phyloP scores from a whole-genome alignment of 2,113 vertebrate species.

The Kobus ellipsiprymnus region DNA sequence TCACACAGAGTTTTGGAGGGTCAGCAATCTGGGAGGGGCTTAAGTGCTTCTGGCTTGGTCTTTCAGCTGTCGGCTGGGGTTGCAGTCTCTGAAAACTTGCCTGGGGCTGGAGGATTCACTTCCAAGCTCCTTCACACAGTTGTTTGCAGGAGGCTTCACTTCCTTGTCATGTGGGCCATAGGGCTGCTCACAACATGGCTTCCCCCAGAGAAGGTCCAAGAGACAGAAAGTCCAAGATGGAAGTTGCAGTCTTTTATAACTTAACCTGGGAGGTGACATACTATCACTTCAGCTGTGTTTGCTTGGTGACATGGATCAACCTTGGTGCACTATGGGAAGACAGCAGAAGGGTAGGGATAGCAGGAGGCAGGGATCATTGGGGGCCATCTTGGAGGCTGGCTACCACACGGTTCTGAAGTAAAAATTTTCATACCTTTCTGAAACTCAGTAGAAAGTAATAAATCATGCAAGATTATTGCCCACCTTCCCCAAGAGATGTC shows the following conservation, averaged over 20 bases:
- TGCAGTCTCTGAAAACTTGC: background rate
- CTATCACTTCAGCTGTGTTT: background rate
- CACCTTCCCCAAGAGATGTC: background rate
- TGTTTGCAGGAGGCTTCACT: background rate
- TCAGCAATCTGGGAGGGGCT: background rate
- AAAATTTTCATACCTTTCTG: background rate
- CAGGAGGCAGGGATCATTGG: background rate
- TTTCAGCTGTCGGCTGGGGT: background rate
- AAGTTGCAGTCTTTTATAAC: background rate
- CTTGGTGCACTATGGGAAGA: background rate
- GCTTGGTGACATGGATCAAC: background rate
- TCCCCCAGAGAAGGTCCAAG: background rate
- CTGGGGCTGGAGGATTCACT: background rate
- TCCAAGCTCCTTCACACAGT: background rate
- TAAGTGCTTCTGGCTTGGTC: background rate
- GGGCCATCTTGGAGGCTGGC: background rate
- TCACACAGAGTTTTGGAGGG: background rate
- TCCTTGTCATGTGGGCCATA: background rate
- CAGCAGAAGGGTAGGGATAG: background rate
- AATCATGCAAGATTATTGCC: background rate
- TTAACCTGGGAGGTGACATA: background rate
- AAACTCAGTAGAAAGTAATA: background rate
- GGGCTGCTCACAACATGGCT: background rate
- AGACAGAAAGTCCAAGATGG: background rate
- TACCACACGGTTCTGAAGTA: background rate